Conservation (phyloP, 2,113 vertebrate genomes). For the Vanacampus margaritifer region DNA sequence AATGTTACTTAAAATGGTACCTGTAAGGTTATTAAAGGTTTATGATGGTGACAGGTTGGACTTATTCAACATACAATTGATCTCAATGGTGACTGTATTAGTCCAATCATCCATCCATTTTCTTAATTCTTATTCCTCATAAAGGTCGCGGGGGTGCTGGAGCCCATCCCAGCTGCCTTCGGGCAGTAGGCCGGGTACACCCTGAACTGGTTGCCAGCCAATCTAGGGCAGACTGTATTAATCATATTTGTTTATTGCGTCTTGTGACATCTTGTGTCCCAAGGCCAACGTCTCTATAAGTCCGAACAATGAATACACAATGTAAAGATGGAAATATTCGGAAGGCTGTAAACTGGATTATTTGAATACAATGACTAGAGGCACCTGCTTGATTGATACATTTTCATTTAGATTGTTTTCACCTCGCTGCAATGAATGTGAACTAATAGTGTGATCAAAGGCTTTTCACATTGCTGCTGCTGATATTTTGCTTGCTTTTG, state of each 20-base stretch:
- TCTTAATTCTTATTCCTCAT: too few species aligned
- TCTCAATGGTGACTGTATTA: neutral
- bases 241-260: neutral
- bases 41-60: too few species aligned
- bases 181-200: too few species aligned
- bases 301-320: neutral
- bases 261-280: neutral
- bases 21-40: neutral
- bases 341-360: neutral
- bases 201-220: too few species aligned
- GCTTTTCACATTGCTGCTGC: conserved; percentile 3
- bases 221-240: too few species aligned
- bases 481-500: neutral
- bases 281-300: neutral
- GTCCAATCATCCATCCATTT: too few species aligned
- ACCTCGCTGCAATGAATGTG: conserved; percentile 27
- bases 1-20: neutral
- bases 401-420: conserved; percentile 35
- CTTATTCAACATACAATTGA: too few species aligned
- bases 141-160: too few species aligned
- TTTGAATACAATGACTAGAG: neutral
- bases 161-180: too few species aligned
- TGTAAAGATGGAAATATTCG: neutral
- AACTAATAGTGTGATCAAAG: conserved; percentile 44
- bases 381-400: neutral